Conservation (phyloP, 2,113 vertebrate genomes). For the Anoplopoma fimbria region DNA sequence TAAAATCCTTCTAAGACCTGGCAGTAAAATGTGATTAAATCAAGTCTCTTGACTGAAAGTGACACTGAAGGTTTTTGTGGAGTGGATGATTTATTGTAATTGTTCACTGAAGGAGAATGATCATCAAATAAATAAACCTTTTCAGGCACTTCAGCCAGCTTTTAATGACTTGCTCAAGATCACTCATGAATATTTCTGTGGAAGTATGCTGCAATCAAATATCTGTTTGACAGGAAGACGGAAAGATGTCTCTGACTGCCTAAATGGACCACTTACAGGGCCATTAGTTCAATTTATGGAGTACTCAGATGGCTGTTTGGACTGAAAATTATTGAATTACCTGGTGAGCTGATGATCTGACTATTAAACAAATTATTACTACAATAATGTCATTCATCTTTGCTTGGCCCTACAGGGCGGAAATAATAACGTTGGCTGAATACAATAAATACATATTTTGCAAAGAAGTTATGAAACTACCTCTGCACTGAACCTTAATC, state of each 20-base stretch:
- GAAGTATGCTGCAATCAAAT: conserved; percentile 32
- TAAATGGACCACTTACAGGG: conserved; percentile 14
- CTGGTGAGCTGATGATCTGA: conserved; percentile 37
- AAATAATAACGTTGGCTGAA: background rate
- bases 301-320: conserved; percentile 25
- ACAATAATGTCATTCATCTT: background rate
- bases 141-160: conserved; percentile 56
- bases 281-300: conserved; percentile 54
- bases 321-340: conserved; percentile 50
- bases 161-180: conserved; percentile 54
- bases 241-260: conserved; percentile 38
- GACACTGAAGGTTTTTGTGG: conserved; percentile 19
- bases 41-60: conserved; percentile 26
- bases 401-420: background rate
- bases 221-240: conserved; percentile 45
- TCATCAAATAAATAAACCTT: conserved; percentile 67
- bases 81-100: conserved; percentile 63
- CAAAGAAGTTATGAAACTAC: background rate
- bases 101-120: conserved; percentile 46
- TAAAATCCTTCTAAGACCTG: background rate
- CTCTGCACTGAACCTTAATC: background rate
- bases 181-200: conserved; percentile 40
- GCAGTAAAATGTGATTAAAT: conserved; percentile 19
- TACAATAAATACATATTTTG: background rate
- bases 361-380: conserved; percentile 9